These are phyloP conservation scores for Stramonita haemastoma DNA, from an alignment of 2,888 invertebrate species.

Conservation along the genomic window DNA sequence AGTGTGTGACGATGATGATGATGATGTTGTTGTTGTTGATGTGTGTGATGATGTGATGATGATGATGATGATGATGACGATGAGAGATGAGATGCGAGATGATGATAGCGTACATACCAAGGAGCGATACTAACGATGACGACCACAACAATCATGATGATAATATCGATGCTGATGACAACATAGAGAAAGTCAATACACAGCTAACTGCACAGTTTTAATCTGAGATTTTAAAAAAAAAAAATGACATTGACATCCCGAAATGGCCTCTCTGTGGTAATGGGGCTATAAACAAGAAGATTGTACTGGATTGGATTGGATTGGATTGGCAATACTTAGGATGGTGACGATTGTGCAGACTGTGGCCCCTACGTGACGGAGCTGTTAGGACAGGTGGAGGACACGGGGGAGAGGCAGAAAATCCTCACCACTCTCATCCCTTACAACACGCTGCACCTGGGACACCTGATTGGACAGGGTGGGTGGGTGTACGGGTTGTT, in stretches of 20 bases:
- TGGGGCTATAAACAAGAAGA: no score
- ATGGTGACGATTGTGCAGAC: slow-evolving; percentile 52
- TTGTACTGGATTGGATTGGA: no score
- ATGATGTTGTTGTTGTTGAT: background rate
- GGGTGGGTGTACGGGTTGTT: background rate
- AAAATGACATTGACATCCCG: no score
- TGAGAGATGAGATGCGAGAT: background rate
- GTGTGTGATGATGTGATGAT: slow-evolving; percentile 10
- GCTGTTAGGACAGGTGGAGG: slow-evolving; percentile 66
- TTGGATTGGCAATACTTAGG: no score
- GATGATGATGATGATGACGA: slow-evolving; percentile 11
- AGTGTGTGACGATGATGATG: background rate
- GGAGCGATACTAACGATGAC: background rate
- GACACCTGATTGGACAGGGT: slow-evolving; percentile 71
- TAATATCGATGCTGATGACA: no score
- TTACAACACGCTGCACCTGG: slow-evolving; percentile 63
- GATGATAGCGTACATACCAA: no score
- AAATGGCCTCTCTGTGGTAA: no score
- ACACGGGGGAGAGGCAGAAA: slow-evolving; percentile 63
- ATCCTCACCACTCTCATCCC: slow-evolving; percentile 66
- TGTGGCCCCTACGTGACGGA: slow-evolving; percentile 67
- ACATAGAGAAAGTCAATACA: no score
- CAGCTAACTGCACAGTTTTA: no score
- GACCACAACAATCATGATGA: no score
- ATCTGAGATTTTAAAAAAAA: no score